Base-by-base conservation (phyloP, 2,888 invertebrate species). In the Diabrotica balteata region DNA sequence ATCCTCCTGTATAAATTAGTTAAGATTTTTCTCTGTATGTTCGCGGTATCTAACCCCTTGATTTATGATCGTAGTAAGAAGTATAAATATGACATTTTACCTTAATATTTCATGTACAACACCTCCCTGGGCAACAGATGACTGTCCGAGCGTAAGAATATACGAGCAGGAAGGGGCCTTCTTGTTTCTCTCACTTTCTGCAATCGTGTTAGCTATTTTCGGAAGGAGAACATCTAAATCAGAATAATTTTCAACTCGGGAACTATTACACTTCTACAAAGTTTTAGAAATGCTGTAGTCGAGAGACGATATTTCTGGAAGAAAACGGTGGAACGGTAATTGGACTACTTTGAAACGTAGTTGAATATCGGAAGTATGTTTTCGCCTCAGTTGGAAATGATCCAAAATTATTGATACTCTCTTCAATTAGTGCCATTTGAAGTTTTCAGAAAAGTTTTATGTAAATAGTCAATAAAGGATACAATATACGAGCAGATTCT, bases 191-290 rank as follows among this genome's bases (percentile, higher is more conserved):
- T 53, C 32, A 22, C 52, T 22, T 17, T 53, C 47, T 9, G 47
- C 47, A 47, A 53, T 8, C 54, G 55, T 43, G 58, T 58, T 58
- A 50, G 57, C 60, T 61, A 67, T 71, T 61, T 68, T 71, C 64
- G 65, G 63, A 66, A 64, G 67, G 65, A 69, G 66, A 63, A 50
- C 71, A 52, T 62, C 67, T 70, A 70, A 74, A 73, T 74, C 74
- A 74, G 68, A 73, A 73, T 74, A 74, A 73, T 73, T 74, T 73
- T 68, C 72, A 57, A 66, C 70, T 22, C 66, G 72, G 72, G 72
- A 71, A 73, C 69, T 67, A 66, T 73, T 69, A 69, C 46, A 43
- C 68, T 59, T 59, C 55, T 52, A 44, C 50, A 68, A 71, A 68
- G 53, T 68, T 68, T 68, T 44, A 45, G 59, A 62, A 68, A 68